Percentiles rank a stretch among this genome's conserved stretches.
Conservation (phyloP, 1,140 invertebrate genomes). For the Bilobella aurantiaca region DNA sequence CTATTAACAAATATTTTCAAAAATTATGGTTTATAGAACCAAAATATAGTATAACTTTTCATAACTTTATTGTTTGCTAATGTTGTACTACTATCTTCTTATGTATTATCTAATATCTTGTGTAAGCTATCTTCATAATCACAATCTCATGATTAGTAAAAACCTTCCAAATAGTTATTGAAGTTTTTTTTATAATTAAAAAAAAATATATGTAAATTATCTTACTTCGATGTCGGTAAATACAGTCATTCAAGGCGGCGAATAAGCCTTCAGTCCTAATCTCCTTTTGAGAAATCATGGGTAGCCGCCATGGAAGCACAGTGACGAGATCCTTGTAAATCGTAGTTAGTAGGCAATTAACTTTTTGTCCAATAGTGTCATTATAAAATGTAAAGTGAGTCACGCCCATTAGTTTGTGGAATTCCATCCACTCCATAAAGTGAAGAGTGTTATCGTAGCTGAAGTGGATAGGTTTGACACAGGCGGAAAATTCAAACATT, state of each 20-base stretch:
- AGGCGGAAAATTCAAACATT: slow-evolving; percentile 59
- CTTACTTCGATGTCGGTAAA: slow-evolving; percentile 67
- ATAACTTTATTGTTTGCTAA: no score
- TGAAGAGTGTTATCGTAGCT: slow-evolving; percentile 67
- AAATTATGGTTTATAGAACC: background rate
- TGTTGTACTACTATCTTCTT: no score
- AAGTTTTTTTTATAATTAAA: background rate
- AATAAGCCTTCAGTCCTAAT: slow-evolving; percentile 86
- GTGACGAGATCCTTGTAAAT: slow-evolving; percentile 65
- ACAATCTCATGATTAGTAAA: no score
- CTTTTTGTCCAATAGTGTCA: slow-evolving; percentile 67
- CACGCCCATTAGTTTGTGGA: slow-evolving; percentile 74
- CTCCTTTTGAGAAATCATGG: slow-evolving; percentile 78
- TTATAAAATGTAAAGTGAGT: slow-evolving; percentile 88
- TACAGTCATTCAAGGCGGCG: slow-evolving; percentile 83
- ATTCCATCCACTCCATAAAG: slow-evolving; percentile 83
- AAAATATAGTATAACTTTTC: no score
- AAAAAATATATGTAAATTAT: no score
- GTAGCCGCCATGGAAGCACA: slow-evolving; percentile 76
- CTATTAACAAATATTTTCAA: background rate
- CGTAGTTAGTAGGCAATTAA: slow-evolving; percentile 61
- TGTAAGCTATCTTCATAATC: no score
- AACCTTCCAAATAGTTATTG: background rate
- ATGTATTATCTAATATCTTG: no score
- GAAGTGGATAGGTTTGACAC: slow-evolving; percentile 86